Conservation (phyloP, 2,113 vertebrate genomes). For the Cathartes aura region DNA sequence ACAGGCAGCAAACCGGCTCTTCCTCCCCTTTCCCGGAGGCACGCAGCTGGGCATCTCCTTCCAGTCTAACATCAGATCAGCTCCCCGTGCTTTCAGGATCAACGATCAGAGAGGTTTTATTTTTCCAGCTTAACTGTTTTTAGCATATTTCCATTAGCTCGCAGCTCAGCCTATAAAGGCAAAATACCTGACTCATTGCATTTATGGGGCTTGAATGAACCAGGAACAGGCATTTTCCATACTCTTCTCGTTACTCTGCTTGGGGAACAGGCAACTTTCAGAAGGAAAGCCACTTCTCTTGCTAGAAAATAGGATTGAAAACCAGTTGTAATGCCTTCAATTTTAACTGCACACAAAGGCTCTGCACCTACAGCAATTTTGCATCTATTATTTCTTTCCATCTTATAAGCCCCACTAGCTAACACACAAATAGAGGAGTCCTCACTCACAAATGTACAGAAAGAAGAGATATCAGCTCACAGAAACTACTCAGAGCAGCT, state of each 20-base stretch:
- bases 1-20: neutral
- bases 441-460: rapidly evolving
- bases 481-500: neutral
- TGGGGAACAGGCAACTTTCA: neutral
- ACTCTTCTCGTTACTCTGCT: neutral
- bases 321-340: neutral
- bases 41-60: neutral
- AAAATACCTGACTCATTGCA: neutral
- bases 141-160: neutral
- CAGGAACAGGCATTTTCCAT: neutral
- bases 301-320: neutral
- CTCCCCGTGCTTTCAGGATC: neutral
- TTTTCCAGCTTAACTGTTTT: neutral
- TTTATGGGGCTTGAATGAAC: neutral
- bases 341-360: neutral
- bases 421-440: neutral
- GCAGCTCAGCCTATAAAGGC: neutral
- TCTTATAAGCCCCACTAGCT: neutral
- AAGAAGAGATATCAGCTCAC: neutral
- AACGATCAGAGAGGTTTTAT: neutral
- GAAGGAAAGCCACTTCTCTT: neutral
- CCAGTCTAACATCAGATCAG: neutral
- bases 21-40: neutral
- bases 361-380: neutral
- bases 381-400: neutral